These are phyloP conservation scores for Oxyura jamaicensis DNA, from an alignment of 2,113 vertebrate genomes.

Conservation along the genomic window DNA sequence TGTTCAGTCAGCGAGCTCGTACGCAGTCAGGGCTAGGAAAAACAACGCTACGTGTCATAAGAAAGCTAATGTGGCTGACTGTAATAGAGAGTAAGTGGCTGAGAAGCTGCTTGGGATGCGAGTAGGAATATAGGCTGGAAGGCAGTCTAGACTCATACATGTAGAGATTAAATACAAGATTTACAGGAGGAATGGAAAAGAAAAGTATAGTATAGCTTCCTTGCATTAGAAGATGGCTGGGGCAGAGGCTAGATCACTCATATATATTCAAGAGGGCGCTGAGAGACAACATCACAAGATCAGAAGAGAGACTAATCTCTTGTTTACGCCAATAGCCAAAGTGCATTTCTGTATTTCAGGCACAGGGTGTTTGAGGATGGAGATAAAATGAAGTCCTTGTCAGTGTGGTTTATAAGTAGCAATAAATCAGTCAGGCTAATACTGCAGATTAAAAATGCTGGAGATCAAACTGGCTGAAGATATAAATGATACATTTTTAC, in stretches of 20 bases:
- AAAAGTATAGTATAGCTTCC: not conserved
- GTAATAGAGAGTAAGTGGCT: not conserved
- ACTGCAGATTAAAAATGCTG: conserved; percentile 18
- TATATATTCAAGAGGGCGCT: not conserved
- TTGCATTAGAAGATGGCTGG: not conserved
- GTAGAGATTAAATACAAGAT: not conserved
- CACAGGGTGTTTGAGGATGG: not conserved
- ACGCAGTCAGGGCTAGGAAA: not conserved
- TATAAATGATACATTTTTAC: conserved; percentile 32
- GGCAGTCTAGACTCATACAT: not conserved
- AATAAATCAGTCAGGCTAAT: conserved; percentile 23
- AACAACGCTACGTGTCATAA: not conserved
- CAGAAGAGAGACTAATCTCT: not conserved
- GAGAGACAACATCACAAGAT: not conserved
- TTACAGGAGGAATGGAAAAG: not conserved
- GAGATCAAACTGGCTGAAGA: conserved; percentile 8
- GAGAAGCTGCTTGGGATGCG: not conserved
- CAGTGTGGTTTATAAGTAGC: conserved; percentile 4
- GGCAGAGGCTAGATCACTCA: not conserved
- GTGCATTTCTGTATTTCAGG: not conserved
- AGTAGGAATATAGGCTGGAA: not conserved
- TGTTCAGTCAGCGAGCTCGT: not conserved
- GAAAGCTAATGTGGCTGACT: not conserved
- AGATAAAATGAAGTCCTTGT: conserved; percentile 13
- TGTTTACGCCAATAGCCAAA: not conserved